Evolutionary conservation across 2,888 invertebrate species (phyloP).

Genomic region (Callyntrura guangdongensis): DNA sequence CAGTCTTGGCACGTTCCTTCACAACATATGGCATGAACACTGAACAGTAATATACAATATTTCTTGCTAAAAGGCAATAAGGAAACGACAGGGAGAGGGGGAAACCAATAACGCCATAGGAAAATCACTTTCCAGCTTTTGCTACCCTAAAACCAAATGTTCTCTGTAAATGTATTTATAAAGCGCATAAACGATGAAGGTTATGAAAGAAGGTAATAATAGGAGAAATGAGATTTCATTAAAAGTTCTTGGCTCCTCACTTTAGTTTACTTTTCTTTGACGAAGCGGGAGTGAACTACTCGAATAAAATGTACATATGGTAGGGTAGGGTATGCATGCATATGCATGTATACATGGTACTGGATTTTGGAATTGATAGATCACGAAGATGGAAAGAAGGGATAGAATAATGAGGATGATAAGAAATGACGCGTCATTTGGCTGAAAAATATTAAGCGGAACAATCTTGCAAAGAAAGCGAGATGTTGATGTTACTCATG

Average conservation of each 20-base stretch:
- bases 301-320: background rate
- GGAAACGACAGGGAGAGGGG: background rate
- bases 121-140: conserved; percentile 16
- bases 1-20: conserved; percentile 61
- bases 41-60: conserved; percentile 2
- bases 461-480: conserved; percentile 33
- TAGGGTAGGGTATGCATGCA: too few species aligned
- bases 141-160: too few species aligned
- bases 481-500: background rate
- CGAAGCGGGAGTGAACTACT: conserved; percentile 13
- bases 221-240: conserved; percentile 62
- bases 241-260: conserved; percentile 46
- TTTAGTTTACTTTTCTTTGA: conserved; percentile 63
- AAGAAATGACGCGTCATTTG: conserved; percentile 73
- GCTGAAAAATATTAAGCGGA: conserved; percentile 66
- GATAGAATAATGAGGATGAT: conserved; percentile 69
- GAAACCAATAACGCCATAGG: too few species aligned
- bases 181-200: conserved; percentile 4
- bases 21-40: conserved; percentile 64
- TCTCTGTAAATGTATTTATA: background rate
- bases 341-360: too few species aligned
- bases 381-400: conserved; percentile 46
- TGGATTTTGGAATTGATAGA: conserved; percentile 71
- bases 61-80: background rate
- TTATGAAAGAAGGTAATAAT: conserved; percentile 21